Evolutionary conservation across 2,888 invertebrate genomes (phyloP).

Genomic region (Yponomeuta sedellus): DNA sequence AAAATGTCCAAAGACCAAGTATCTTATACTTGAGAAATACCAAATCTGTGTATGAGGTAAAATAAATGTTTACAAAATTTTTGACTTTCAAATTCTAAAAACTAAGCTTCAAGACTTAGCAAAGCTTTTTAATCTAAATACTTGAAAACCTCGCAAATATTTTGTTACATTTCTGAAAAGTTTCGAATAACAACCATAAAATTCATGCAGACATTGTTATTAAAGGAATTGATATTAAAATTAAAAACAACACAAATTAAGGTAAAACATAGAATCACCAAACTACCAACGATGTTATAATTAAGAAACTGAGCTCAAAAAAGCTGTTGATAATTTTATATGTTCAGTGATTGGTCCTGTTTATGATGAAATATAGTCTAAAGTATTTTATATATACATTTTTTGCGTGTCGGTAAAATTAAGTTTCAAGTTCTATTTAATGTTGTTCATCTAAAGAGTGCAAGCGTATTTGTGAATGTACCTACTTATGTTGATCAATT

Average conservation of each 20-base stretch:
- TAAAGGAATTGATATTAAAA: background rate
- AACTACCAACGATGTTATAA: too few relatives aligned
- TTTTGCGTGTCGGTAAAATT: background rate
- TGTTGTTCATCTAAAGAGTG: conserved; percentile 25
- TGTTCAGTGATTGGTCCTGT: conserved; percentile 21
- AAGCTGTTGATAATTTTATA: conserved; percentile 24
- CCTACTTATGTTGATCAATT: conserved; percentile 29
- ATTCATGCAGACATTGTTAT: conserved; percentile 5
- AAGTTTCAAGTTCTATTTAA: conserved; percentile 25
- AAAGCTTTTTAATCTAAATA: background rate
- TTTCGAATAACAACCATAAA: background rate
- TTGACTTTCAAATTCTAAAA: background rate
- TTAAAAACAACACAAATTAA: background rate
- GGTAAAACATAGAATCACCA: too few relatives aligned
- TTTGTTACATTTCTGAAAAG: conserved; percentile 2
- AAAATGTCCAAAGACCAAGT: background rate
- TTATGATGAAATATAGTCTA: background rate
- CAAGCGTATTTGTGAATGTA: conserved; percentile 28
- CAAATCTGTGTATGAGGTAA: too few relatives aligned
- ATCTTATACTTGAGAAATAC: too few relatives aligned
- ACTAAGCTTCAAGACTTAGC: background rate
- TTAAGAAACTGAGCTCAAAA: conserved; percentile 15
- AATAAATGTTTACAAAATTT: background rate
- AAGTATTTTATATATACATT: background rate
- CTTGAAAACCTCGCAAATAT: conserved; percentile 9